Base-by-base conservation (phyloP, 2,888 invertebrate species). In the Euplagia quadripunctaria region DNA sequence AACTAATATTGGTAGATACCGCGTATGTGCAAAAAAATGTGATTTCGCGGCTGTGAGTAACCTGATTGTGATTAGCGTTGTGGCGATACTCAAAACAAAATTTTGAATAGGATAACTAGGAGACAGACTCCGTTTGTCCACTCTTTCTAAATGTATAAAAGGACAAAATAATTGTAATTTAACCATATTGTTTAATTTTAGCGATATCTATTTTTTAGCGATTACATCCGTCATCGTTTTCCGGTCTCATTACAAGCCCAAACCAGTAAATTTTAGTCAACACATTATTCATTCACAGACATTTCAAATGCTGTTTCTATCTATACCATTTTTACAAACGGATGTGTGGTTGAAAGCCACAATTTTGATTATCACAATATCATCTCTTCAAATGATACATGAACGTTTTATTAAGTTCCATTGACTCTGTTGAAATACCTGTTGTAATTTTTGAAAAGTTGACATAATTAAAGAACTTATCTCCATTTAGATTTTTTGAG, bases 161-260 rank as follows among this genome's bases (percentile, higher is more conserved):
- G 31, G 31, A 31, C 31, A 31, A 31, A 31, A 31, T 31, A 31
- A 31, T 31, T 31, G 31, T 31, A 1, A 31, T 31, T 31, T 31
- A 31, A 31, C 31, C 31, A 2, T 31, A 31, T 31, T 31, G 31
- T 31, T 20, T 58, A 58, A 20, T n/a, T 58, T 58, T 58, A 58
- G 11, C 20, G 20, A 11, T n/a, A 58, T 20, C n/a, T 11, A 7
- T 20, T 20, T 58, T 58, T 20, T 58, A 31, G 43, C 43, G 58
- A 58, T n/a, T 31, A 31, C 9, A 31, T 52, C n/a, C 9, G 52
- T 52, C 17, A 17, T 67, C 2, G 42, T 55, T 42, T 68, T 55
- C 68, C 55, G 68, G 55, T 20, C 55, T 55, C 55, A 68, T 68
- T 68, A 55, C n/a, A 68, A 52, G 1, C 6, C 4, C 12, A 55